phyloP scores from a whole-genome alignment of 2,888 invertebrate species.

The Acanthopleura granulata region DNA sequence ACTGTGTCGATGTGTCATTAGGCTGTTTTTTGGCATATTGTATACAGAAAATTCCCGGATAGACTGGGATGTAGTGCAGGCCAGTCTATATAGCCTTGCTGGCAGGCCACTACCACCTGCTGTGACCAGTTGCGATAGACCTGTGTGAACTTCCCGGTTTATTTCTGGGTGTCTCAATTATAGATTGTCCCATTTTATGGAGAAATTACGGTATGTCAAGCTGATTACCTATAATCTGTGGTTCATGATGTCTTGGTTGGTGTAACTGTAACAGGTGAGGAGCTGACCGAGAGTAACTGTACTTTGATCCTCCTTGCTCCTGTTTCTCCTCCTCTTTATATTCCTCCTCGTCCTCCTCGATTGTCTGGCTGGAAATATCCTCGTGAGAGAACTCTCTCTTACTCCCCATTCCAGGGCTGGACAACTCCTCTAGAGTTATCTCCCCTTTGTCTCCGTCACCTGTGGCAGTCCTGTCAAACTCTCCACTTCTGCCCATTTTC shows the following conservation, averaged over 20 bases:
- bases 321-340: neutral
- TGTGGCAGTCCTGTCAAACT: neutral
- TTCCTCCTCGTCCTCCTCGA: slow-evolving; percentile 3
- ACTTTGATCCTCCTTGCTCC: neutral
- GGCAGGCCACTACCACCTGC: too few relatives aligned
- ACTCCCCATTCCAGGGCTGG: neutral
- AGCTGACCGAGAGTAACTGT: neutral
- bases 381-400: slow-evolving; percentile 2
- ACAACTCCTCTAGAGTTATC: slow-evolving; percentile 1
- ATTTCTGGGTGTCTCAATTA: too few relatives aligned
- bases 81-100: too few relatives aligned
- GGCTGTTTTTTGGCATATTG: too few relatives aligned
- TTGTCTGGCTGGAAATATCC: slow-evolving; percentile 11
- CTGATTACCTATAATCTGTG: neutral
- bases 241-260: neutral
- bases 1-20: too few relatives aligned
- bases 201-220: too few relatives aligned
- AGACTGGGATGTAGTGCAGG: too few relatives aligned
- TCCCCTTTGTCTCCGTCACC: neutral
- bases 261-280: neutral
- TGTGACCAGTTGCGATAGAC: too few relatives aligned
- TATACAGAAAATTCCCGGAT: too few relatives aligned
- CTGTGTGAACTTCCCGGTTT: too few relatives aligned
- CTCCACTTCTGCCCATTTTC: too few relatives aligned
- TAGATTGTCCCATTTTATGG: too few relatives aligned